These are phyloP conservation scores for Macrobrachium nipponense DNA, from an alignment of 1,140 invertebrate genomes.

Conservation along the genomic window DNA sequence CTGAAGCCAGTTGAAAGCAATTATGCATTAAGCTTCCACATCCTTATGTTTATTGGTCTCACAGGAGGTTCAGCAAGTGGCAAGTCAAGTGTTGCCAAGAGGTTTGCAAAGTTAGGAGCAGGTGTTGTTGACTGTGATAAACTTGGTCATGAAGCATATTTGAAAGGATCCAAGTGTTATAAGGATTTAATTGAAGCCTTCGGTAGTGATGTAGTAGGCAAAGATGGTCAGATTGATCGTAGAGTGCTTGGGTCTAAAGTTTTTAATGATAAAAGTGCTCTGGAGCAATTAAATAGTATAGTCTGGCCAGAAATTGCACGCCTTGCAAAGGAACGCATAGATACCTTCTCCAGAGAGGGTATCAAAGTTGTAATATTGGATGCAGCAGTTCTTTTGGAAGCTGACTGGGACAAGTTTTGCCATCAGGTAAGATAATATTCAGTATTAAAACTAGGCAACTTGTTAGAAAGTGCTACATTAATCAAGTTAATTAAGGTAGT, in stretches of 20 bases:
- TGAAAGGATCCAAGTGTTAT: conserved; percentile 81
- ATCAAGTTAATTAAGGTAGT: no score
- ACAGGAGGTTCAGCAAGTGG: conserved; percentile 97
- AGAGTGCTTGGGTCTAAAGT: conserved; percentile 84
- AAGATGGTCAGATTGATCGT: conserved; percentile 81
- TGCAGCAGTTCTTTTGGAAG: conserved; percentile 91
- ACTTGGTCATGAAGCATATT: conserved; percentile 90
- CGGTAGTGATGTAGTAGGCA: conserved; percentile 77
- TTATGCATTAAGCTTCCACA: conserved; percentile 73
- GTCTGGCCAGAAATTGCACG: conserved; percentile 90
- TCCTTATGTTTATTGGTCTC: conserved; percentile 92
- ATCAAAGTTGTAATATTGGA: conserved; percentile 86
- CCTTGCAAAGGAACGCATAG: conserved; percentile 75
- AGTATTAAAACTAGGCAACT: neutral
- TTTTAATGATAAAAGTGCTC: conserved; percentile 81
- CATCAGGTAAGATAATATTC: conserved; percentile 79
- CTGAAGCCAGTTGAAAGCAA: conserved; percentile 73
- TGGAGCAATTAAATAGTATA: conserved; percentile 84
- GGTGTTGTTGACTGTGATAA: conserved; percentile 91
- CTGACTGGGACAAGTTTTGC: conserved; percentile 84
- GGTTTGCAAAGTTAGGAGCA: conserved; percentile 80
- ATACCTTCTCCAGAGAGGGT: conserved; percentile 70
- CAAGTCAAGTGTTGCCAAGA: conserved; percentile 86
- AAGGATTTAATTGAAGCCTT: conserved; percentile 81
- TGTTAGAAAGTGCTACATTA: neutral